Conservation (phyloP, 2,888 invertebrate genomes). For the Notocelia uddmanniana region DNA sequence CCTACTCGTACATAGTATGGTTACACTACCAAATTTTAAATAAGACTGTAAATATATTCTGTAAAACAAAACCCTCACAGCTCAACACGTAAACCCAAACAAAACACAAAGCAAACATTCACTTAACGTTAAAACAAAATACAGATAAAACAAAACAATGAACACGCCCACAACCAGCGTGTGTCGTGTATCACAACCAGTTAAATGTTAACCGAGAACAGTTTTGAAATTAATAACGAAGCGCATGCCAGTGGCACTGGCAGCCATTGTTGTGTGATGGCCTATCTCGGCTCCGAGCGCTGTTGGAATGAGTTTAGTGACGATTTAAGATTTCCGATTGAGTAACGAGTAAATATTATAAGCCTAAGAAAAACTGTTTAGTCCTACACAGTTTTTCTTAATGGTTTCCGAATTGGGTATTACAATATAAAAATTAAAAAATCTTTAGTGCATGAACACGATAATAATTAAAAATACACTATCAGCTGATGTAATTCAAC, state of each 20-base stretch:
- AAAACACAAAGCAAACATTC: constrained; percentile 10
- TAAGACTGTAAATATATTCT: too few relatives aligned
- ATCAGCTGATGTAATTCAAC: too few relatives aligned
- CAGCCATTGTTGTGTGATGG: constrained; percentile 27
- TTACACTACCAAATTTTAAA: too few relatives aligned
- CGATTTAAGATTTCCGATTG: constrained; percentile 17
- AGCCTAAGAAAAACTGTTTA: too few relatives aligned
- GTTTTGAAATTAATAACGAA: constrained; percentile 40
- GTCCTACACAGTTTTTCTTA: too few relatives aligned
- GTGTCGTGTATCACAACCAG: constrained; percentile 23
- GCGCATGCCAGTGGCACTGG: constrained; percentile 29
- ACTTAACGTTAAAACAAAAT: constrained; percentile 19
- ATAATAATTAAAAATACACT: too few relatives aligned
- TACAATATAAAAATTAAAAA: too few relatives aligned
- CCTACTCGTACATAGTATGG: too few relatives aligned
- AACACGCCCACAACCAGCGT: constrained; percentile 31
- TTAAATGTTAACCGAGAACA: constrained; percentile 34
- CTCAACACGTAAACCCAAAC: neutral
- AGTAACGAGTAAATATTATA: neutral
- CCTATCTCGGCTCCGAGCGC: constrained; percentile 13
- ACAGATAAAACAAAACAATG: constrained; percentile 25
- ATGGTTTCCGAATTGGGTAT: too few relatives aligned
- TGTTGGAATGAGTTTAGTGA: constrained; percentile 27
- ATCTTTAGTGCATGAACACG: too few relatives aligned
- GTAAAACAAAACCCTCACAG: neutral